Percentiles rank a stretch among this genome's conserved stretches.
phyloP scores from a whole-genome alignment of 53 echinoderm and acorn worm genomes.

The Apostichopus leukothele region DNA sequence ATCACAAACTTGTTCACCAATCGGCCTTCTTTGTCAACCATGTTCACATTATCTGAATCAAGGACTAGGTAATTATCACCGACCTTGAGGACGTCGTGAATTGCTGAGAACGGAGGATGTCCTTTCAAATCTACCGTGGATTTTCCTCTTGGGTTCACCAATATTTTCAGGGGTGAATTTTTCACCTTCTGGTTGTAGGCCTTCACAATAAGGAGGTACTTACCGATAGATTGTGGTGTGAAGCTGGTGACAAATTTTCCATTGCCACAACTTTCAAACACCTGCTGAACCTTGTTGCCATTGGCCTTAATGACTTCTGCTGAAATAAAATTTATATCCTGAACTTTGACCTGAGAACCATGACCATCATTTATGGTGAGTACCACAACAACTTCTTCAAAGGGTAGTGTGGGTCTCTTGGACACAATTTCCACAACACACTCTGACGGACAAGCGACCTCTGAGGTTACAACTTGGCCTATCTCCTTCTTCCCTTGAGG shows the following conservation, averaged over 20 bases:
- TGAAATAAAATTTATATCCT: slow-evolving; percentile 26
- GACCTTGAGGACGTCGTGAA: slow-evolving; percentile 51
- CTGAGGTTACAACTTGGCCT: slow-evolving; percentile 11
- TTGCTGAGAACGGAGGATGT: neutral
- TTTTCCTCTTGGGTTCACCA: slow-evolving; percentile 54
- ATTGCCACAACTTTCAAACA: slow-evolving; percentile 30
- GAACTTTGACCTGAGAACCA: slow-evolving; percentile 26
- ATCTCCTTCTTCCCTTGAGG: neutral
- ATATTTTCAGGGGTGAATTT: slow-evolving; percentile 59
- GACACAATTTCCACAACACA: neutral
- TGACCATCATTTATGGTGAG: slow-evolving; percentile 44
- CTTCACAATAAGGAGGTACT: slow-evolving; percentile 50
- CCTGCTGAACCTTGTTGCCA: slow-evolving; percentile 24
- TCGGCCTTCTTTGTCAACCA: slow-evolving; percentile 53
- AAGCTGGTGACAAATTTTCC: slow-evolving; percentile 45
- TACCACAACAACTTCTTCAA: slow-evolving; percentile 27
- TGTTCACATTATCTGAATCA: slow-evolving; percentile 32
- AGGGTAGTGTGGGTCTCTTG: neutral
- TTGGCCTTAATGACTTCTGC: slow-evolving; percentile 36
- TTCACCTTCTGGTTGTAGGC: slow-evolving; percentile 50
- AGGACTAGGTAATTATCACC: slow-evolving; percentile 51
- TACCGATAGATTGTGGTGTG: slow-evolving; percentile 59
- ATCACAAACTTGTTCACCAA: slow-evolving; percentile 59
- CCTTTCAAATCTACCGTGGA: slow-evolving; percentile 43
- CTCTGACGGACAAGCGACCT: slow-evolving; percentile 27